A percentile compares a stretch with the other conserved stretches of the same genome.
Conservation (phyloP, 2,888 invertebrate genomes). For the Amiota minor region DNA sequence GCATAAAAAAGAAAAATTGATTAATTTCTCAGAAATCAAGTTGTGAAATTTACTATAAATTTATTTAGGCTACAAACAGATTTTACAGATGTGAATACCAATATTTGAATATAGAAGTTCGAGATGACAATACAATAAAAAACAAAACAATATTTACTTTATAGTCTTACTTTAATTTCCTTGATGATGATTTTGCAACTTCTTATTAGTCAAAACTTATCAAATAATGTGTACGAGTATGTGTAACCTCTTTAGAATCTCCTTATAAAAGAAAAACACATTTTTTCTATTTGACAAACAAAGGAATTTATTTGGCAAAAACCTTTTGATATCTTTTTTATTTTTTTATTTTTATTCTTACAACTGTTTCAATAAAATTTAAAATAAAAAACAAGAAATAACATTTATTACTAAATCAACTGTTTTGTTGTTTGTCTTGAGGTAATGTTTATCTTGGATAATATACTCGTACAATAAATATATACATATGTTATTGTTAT, state of each 20-base stretch:
- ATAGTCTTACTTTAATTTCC: no score
- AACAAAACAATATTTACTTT: background rate
- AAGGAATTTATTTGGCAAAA: background rate
- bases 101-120: background rate
- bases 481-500: background rate
- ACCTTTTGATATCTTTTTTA: background rate
- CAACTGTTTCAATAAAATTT: constrained; percentile 28
- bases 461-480: no score
- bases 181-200: no score
- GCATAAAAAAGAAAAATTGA: no score
- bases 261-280: background rate
- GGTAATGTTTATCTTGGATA: background rate
- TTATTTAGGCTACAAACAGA: no score
- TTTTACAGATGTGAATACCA: no score
- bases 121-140: background rate
- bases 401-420: constrained; percentile 10
- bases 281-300: constrained; percentile 3
- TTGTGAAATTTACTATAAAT: no score
- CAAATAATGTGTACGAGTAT: background rate
- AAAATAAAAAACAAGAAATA: background rate
- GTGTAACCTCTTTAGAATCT: background rate
- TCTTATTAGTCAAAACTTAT: background rate
- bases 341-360: background rate
- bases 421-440: constrained; percentile 7
- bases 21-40: no score